Base-by-base conservation (phyloP, 2,888 invertebrate species). In the Drosophila melanosoma region DNA sequence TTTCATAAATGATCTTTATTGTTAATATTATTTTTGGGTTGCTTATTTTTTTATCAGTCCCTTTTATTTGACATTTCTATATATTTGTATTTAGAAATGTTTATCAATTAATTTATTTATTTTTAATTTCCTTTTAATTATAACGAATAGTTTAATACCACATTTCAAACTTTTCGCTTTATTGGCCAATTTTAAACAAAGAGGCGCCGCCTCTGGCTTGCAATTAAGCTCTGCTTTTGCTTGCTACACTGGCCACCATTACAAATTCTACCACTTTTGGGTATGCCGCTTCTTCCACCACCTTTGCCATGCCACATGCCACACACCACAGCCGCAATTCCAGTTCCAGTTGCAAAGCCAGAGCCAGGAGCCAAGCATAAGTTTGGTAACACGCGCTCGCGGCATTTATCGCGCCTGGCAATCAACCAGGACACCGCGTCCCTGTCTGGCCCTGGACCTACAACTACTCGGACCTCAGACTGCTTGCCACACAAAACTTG, bases 261-360 rank as follows among this genome's bases (percentile, higher is more conserved):
- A 81, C 85, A 79, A 86, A 87, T 87, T 84, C 87, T 82, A 87
- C 87, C 87, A 89, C 82, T 87, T 81, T 78, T 69, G 61, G 52
- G 54, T 67, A 60, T 51, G 78, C 69, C 54, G 73, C 84, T 69
- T 69, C 81, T 53, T 77, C 77, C 77, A 69, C 57, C 81, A 76
- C 66, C 69, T 56, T 54, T 58, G 64, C 51, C 67, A 32, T 57
- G 60, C 71, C 74, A 54, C 76, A 73, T 23, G 45, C 45, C 76
- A 68, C 82, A 63, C 77, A 49, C 15, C 26, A 20, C 48, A 58
- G 54, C 56, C 7, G 26, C 57, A 67, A 56, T 60, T 23, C 57
- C 72, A 63, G 51, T 60, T 64, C 71, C 56, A 52, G 70, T 62
- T 38, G 48, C 54, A 61, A 8, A 17, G 36, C 32, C 38, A 60